Evolutionary conservation across 1,140 invertebrate species (phyloP).

Genomic region (Oryctes rhinoceros): DNA sequence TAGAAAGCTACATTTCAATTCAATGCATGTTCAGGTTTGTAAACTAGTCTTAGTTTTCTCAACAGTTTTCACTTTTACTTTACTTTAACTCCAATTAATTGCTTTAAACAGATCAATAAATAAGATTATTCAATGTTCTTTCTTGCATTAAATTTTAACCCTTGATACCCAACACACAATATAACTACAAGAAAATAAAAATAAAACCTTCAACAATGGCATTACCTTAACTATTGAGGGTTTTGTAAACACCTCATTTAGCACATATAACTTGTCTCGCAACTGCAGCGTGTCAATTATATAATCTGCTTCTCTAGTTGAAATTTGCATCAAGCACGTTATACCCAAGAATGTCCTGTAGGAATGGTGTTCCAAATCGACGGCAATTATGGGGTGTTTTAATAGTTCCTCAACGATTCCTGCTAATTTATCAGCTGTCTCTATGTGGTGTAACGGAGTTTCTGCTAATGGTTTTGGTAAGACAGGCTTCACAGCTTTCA

Average conservation of each 20-base stretch:
- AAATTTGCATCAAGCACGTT: conserved; percentile 96
- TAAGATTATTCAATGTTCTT: no score
- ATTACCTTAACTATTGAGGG: conserved; percentile 87
- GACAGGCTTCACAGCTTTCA: conserved; percentile 61
- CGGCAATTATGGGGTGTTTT: conserved; percentile 76
- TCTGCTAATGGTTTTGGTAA: conserved; percentile 65
- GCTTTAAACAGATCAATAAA: no score
- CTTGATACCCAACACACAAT: no score
- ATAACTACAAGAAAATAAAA: no score
- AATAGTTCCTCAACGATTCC: conserved; percentile 73
- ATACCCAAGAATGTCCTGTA: conserved; percentile 85
- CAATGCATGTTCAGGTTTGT: no score
- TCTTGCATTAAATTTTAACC: no score
- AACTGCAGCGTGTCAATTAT: conserved; percentile 89
- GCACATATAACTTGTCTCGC: conserved; percentile 79
- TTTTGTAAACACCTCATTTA: conserved; percentile 95
- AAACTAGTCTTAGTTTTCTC: no score
- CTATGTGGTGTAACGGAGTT: conserved; percentile 75
- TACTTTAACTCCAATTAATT: no score
- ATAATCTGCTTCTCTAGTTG: conserved; percentile 86
- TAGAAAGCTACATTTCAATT: no score
- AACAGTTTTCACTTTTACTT: no score
- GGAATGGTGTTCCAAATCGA: conserved; percentile 91
- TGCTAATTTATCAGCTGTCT: conserved; percentile 71
- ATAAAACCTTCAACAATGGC: not conserved